phyloP scores from a whole-genome alignment of 2,888 invertebrate genomes.

The Drosophila rellima region DNA sequence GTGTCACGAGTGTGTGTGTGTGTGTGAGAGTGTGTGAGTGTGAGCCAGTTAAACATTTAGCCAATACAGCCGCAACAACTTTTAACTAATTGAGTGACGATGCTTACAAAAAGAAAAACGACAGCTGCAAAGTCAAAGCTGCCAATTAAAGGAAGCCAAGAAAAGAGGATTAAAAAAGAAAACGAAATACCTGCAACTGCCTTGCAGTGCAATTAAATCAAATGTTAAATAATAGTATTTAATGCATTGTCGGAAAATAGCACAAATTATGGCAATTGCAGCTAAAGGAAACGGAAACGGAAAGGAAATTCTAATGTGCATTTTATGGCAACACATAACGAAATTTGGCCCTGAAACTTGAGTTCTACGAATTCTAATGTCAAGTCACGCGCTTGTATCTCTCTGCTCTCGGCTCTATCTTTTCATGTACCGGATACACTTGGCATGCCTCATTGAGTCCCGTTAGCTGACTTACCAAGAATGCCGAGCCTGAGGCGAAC shows the following conservation, averaged over 20 bases:
- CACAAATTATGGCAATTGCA: constrained; percentile 39
- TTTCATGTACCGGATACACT: constrained; percentile 68
- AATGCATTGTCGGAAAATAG: constrained; percentile 38
- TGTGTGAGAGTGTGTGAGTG: constrained; percentile 3
- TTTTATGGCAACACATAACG: constrained; percentile 74
- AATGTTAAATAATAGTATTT: constrained; percentile 28
- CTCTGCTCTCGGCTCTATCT: background rate
- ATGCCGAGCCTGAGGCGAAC: constrained; percentile 33
- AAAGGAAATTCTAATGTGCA: constrained; percentile 74
- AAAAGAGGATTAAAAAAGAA: background rate
- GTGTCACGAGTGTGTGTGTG: constrained; percentile 3
- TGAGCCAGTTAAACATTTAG: constrained; percentile 33
- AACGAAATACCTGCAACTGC: background rate
- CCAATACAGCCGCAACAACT: constrained; percentile 54
- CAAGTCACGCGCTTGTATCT: too few species aligned
- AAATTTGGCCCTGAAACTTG: constrained; percentile 37
- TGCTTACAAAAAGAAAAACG: constrained; percentile 25
- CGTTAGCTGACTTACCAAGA: constrained; percentile 66
- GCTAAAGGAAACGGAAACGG: constrained; percentile 50
- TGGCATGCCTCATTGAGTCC: constrained; percentile 78
- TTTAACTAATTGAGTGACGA: constrained; percentile 64
- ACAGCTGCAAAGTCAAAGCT: constrained; percentile 17
- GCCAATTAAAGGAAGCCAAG: constrained; percentile 44
- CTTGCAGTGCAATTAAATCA: constrained; percentile 5
- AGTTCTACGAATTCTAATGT: too few species aligned